Base-by-base conservation (phyloP, 2,888 invertebrate genomes). In the Nemoura dubitans region DNA sequence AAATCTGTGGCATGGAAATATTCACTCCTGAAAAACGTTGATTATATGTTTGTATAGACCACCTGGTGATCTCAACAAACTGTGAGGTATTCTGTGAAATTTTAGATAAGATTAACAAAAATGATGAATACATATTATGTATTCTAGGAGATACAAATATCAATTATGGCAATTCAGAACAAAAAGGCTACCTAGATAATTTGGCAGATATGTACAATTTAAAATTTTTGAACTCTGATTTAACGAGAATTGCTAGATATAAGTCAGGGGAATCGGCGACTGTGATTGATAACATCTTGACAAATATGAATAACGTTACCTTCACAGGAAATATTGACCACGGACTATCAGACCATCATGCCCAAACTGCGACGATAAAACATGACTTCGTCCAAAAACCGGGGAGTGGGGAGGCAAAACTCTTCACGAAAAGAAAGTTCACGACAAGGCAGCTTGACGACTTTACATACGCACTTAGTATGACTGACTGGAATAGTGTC, bases 1-100 rank as follows among this genome's bases (percentile, higher is more conserved):
- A 59, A 59, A 59, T 21, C 59, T 59, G 59, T 59, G 59, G 59
- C 59, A 59, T 59, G 59, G 59, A 59, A 59, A 59, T 59, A 59
- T 59, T 59, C 21, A 59, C 59, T 21, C 59, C 59, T 59, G 14
- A 59, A 59, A 59, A 59, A 59, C 59, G 16, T 2, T 59, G 59
- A 59, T 59, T 7, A 16, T 59, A 59, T 59, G 59, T 59, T 59
- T 59, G 59, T 59, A 59, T 59, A 59, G 59, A 59, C 21, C 59
- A 59, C 59, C 59, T 59, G 59, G 59, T 59, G 21, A 59, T 59
- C 59, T 59, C 59, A 59, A 59, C 59, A 59, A 59, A 59, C 14
- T 7, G 21, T 21, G 16, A 59, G 10, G 59, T 59, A 21, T 59
- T 59, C 21, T 59, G 59, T 59, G 59, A 21, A 21, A 59, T 59